Evolutionary conservation across 2,888 invertebrate genomes (phyloP).

Genomic region (Leptinotarsa haldemani): DNA sequence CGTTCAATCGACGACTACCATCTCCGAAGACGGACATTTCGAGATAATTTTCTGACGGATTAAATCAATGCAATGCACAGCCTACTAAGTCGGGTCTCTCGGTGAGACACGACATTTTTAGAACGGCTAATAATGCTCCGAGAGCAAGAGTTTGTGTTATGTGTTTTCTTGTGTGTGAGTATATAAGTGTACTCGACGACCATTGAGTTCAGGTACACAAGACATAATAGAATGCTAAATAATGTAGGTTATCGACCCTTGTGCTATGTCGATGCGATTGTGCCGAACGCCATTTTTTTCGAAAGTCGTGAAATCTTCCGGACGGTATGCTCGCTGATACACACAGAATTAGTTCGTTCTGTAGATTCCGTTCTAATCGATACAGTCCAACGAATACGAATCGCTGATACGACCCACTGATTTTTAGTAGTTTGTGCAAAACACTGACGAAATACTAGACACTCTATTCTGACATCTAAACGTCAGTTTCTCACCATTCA

Average conservation of each 20-base stretch:
- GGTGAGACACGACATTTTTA: conserved; percentile 60
- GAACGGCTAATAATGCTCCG: conserved; percentile 63
- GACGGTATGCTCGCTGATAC: conserved; percentile 23
- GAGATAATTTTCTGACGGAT: conserved; percentile 52
- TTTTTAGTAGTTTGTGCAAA: not conserved
- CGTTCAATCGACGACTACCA: conserved; percentile 35
- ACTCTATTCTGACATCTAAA: not conserved
- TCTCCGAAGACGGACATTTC: conserved; percentile 44
- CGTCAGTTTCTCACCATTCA: too few relatives aligned
- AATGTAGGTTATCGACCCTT: conserved; percentile 66
- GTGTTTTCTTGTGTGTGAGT: conserved; percentile 47
- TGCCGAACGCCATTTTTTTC: conserved; percentile 35
- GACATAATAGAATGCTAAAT: conserved; percentile 64
- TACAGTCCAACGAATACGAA: not conserved
- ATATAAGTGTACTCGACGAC: conserved; percentile 51
- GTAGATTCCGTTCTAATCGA: not conserved
- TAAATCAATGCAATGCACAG: conserved; percentile 54
- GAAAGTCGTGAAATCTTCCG: conserved; percentile 40
- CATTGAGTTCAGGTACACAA: conserved; percentile 62
- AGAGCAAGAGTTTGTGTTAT: conserved; percentile 46
- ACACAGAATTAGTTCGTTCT: not conserved
- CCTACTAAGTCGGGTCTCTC: conserved; percentile 32
- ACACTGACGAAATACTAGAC: not conserved
- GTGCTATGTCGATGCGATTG: conserved; percentile 32
- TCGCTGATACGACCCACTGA: not conserved